These are phyloP conservation scores for Thyatira batis DNA, from an alignment of 2,888 invertebrate genomes.

Conservation along the genomic window DNA sequence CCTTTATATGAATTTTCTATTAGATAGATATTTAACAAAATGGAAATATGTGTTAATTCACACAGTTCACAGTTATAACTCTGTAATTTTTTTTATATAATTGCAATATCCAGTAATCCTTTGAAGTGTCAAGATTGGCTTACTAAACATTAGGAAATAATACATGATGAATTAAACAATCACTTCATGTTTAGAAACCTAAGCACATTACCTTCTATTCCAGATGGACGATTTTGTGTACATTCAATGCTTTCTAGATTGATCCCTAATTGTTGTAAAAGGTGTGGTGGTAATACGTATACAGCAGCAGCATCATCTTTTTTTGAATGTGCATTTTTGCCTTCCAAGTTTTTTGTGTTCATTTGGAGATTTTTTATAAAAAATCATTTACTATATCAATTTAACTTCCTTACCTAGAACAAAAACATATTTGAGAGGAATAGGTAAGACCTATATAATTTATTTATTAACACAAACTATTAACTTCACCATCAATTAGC, in stretches of 20 bases:
- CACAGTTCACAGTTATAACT: too few relatives aligned
- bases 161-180: neutral
- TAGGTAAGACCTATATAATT: too few relatives aligned
- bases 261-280: conserved; percentile 72
- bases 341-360: conserved; percentile 34
- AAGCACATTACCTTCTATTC: conserved; percentile 5
- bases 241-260: conserved; percentile 45
- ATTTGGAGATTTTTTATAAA: conserved; percentile 28
- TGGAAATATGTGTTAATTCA: too few relatives aligned
- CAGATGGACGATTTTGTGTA: conserved; percentile 10
- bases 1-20: too few relatives aligned
- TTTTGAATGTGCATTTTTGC: conserved; percentile 15
- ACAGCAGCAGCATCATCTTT: conserved; percentile 50
- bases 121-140: too few relatives aligned
- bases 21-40: too few relatives aligned
- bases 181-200: neutral
- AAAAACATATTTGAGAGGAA: neutral
- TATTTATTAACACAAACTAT: too few relatives aligned
- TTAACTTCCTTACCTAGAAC: too few relatives aligned
- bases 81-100: too few relatives aligned
- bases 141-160: too few relatives aligned
- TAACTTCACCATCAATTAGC: too few relatives aligned
- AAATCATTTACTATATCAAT: neutral
- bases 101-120: too few relatives aligned
- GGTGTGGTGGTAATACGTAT: conserved; percentile 69